Evolutionary conservation across 2,797 vertebrate genomes (phyloP), one percentile per base, ranked within the genome.

Genomic region (Cottoperca gobio): DNA sequence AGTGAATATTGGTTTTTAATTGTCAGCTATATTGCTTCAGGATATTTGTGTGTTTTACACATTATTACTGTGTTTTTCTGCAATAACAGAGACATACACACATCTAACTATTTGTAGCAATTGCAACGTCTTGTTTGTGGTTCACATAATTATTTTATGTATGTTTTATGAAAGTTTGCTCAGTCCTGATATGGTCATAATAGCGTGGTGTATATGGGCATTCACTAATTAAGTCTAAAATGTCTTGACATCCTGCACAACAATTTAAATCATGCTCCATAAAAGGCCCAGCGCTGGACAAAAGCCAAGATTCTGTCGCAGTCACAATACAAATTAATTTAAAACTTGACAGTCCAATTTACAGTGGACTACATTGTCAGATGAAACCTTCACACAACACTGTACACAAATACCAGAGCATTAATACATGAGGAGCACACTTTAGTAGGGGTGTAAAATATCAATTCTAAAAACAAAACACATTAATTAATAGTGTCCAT

Each of bases 281-380:
- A 70, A 62, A 70, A 70, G 45, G 17, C n/a, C n/a, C 66, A 46
- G 21, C 35, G 45, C 33, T 16, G 2, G 23, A 70, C 39, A 71
- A 57, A 61, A 64, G 39, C n/a, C 72, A n/a, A 31, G 16, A 63
- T 78, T 42, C 39, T 8, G 5, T 70, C 77, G 68, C 3, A 50
- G 4, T 48, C 13, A 43, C 13, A 39, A 45, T 59, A 3, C 28
- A 54, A 69, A 53, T 52, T 0, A 2, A 74, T 37, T 65, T 35
- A 4, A 49, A 64, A 43, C 48, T 43, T 60, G 76, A 45, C 23
- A 66, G n/a, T n/a, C n/a, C n/a, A n/a, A n/a, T 76, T 62, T 14
- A 58, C 8, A 45, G 6, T 26, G 5, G 5, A 37, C 8, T 45
- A 50, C 31, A 49, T 39, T 64, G 28, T 33, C 16, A 61, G 7